phyloP scores from a whole-genome alignment of 2,113 vertebrate genomes.

The Mustela nigripes region DNA sequence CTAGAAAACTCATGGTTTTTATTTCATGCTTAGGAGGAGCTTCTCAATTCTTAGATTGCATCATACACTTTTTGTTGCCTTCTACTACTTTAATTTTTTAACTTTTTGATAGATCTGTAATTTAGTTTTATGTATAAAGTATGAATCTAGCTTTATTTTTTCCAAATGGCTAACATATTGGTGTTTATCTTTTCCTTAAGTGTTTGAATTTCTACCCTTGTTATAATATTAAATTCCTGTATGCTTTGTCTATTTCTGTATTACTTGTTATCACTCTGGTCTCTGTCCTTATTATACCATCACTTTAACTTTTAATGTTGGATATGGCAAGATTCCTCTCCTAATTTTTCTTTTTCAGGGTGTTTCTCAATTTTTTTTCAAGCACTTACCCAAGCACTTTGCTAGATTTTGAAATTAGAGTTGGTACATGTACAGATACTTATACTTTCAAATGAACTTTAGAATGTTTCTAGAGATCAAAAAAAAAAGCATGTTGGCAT shows the following conservation, averaged over 20 bases:
- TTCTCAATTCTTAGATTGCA: neutral
- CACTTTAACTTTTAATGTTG: neutral
- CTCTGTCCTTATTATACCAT: neutral
- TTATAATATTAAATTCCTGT: neutral
- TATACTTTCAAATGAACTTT: constrained; percentile 9
- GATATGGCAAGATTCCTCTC: neutral
- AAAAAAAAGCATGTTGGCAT: neutral
- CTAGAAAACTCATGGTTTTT: neutral
- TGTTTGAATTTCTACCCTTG: neutral
- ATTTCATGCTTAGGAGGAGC: neutral
- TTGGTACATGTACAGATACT: neutral
- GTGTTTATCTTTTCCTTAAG: neutral
- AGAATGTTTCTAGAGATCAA: constrained; percentile 4
- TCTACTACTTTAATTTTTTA: neutral
- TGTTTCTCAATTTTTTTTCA: neutral
- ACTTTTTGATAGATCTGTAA: neutral
- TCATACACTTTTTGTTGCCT: neutral
- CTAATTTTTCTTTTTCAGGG: neutral
- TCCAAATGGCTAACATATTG: neutral
- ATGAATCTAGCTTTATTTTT: constrained; percentile 27
- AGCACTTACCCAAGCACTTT: neutral
- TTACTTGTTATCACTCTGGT: neutral
- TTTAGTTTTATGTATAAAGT: constrained; percentile 27
- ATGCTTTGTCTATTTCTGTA: neutral
- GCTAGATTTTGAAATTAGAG: neutral